Evolutionary conservation across 2,113 vertebrate species (phyloP), one percentile per base, ranked within the genome.

Genomic region (Sceloporus undulatus): DNA sequence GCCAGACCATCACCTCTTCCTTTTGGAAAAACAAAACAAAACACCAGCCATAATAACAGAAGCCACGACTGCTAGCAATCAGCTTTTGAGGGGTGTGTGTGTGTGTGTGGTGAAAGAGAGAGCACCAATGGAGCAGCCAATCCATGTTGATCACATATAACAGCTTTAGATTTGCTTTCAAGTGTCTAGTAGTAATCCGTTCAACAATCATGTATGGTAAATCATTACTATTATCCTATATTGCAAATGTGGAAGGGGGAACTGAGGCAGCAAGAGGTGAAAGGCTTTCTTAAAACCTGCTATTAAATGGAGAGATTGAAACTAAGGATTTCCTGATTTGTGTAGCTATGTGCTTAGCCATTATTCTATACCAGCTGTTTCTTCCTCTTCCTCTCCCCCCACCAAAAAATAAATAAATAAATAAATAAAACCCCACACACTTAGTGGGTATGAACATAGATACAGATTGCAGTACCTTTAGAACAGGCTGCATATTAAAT

Each of bases 401-500:
- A 1, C 56, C 10, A 1, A 62, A 14, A 62, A 1, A 59, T 14
- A 59, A 59, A 9, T 59, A 59, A n/a, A n/a, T 14, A 9, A 11
- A 14, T 59, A 14, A 59, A 73, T 1, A 0, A 54, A 79, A 29
- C 1, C 75, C 62, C 0, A 0, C 38, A 1, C 38, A 85, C 52
- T 4, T 25, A 10, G 29, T 23, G 9, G 48, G 7, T 19, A 54
- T 71, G 83, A 91, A 81, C 77, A 85, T 77, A 86, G 80, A 70
- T 70, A 9, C 38, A 78, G 0, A 5, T 7, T 9, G 16, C 76
- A 93, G 91, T 93, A 90, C 89, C 90, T 85, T 40, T 1, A 92
- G 91, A 86, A 77, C 91, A 42, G 56, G 16, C 89, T 91, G 88
- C 87, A 74, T 74, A 94, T 92, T 88, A 93, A 93, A 91, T 88